Evolutionary conservation across 2,797 vertebrate genomes (phyloP), one percentile per base, ranked within the genome.

Genomic region (Silurus aristotelis): DNA sequence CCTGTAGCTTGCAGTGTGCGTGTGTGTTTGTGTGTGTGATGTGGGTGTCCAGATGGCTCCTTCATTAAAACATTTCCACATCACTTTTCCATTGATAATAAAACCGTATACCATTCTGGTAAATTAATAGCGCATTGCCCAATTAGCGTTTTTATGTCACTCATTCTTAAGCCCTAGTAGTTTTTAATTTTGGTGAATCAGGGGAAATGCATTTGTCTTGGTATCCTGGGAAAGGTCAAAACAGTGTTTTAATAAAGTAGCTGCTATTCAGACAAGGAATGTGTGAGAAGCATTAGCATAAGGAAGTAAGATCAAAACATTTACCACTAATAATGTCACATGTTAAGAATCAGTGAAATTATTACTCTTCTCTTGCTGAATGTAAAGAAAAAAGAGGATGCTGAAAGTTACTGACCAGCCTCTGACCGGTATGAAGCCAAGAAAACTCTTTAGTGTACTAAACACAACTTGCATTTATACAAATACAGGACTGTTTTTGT

Each of bases 141-240:
- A 92, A 93, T 90, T 93, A 92, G 94, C 93, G 90, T 91, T 92
- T 93, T 94, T 93, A 93, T 93, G 92, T 91, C 91, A 89, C 89
- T 93, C 93, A 93, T 94, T 95, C 93, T 92, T 91, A 93, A 93
- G 90, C 90, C 71, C 90, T 93, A 93, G 93, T 94, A 92, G 94
- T 91, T 93, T 93, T 92, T 91, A 93, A 91, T 93, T 90, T 88
- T 84, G 77, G 86, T 90, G 87, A 89, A 91, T 94, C 89, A 88
- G 89, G 71, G 85, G 85, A 89, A 92, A 93, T 93, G 90, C 92
- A 91, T 94, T 93, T 93, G 93, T 89, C 93, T 94, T 93, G 93
- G 90, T 88, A 89, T 52, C 22, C 13, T 2, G 90, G 89, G 48
- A 52, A 52, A 94, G 93, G 93, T 94, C 90, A 87, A 86, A 92